A percentile compares a stretch with the other conserved stretches of the same genome.
Evolutionary conservation across 2,797 vertebrate species (phyloP).

Genomic region (Chaenodraco wilsoni): DNA sequence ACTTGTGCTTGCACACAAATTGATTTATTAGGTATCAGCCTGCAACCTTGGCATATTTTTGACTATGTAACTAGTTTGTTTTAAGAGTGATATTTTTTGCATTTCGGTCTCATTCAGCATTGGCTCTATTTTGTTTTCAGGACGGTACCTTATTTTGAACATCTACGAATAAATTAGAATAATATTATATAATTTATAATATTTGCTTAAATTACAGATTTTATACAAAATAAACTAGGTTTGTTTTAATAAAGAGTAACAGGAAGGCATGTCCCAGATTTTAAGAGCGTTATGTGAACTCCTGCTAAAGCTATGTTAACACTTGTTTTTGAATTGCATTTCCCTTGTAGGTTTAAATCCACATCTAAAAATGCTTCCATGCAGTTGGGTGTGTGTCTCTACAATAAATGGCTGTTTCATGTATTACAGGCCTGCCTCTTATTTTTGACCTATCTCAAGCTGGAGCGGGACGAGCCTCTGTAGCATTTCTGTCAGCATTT

Average conservation of each 20-base stretch:
- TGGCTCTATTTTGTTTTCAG: neutral
- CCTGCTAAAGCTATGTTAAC: slow-evolving; percentile 25
- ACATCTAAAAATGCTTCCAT: neutral
- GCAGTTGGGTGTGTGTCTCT: slow-evolving; percentile 4
- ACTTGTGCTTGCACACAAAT: neutral
- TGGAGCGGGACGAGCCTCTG: slow-evolving; percentile 42
- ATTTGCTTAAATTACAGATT: slow-evolving; percentile 11
- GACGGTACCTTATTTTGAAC: neutral
- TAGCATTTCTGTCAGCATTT: slow-evolving; percentile 57
- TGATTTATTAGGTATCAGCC: neutral
- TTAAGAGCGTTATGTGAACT: slow-evolving; percentile 8
- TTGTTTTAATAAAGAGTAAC: slow-evolving; percentile 25
- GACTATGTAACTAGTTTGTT: neutral
- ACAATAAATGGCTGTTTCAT: slow-evolving; percentile 45
- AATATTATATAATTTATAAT: neutral
- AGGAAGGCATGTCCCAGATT: slow-evolving; percentile 1
- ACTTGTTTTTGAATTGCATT: slow-evolving; percentile 17
- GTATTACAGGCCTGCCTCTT: slow-evolving; percentile 37
- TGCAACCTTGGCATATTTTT: neutral
- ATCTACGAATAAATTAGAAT: neutral
- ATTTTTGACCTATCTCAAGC: slow-evolving; percentile 49
- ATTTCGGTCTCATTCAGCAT: neutral
- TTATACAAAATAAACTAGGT: slow-evolving; percentile 6
- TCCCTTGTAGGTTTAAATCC: slow-evolving; percentile 2
- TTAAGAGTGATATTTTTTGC: neutral